Evolutionary conservation across 2,113 vertebrate genomes (phyloP).

Genomic region (Brachypodius melanocephalos): DNA sequence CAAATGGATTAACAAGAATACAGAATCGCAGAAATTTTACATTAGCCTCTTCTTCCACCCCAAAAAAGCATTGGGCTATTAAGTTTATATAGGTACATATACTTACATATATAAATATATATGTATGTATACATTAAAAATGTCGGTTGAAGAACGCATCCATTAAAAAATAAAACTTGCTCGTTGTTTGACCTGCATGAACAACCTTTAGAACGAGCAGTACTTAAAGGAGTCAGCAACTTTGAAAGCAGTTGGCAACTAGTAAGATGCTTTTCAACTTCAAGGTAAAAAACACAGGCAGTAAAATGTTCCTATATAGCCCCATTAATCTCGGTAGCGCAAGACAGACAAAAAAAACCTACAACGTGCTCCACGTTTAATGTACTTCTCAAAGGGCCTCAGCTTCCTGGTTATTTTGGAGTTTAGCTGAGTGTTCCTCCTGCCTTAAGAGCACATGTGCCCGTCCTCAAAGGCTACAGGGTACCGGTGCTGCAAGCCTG

Average conservation of each 20-base stretch:
- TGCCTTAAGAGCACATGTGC: neutral
- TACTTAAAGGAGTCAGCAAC: neutral
- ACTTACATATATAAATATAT: neutral
- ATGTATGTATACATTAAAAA: neutral
- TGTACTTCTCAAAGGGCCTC: neutral
- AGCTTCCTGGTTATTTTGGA: neutral
- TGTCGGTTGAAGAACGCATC: neutral
- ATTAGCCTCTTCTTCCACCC: neutral
- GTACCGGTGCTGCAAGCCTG: neutral
- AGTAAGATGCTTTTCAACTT: neutral
- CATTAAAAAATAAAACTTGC: neutral
- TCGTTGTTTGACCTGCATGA: neutral
- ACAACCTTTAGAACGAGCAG: neutral
- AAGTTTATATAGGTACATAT: neutral
- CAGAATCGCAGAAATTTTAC: rapidly evolving
- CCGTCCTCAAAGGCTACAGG: neutral
- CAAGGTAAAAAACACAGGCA: neutral
- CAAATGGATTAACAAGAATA: neutral
- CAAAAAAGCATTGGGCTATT: neutral
- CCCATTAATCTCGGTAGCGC: neutral
- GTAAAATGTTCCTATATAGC: neutral
- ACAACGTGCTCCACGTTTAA: neutral
- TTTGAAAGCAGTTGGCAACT: neutral
- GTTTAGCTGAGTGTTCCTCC: neutral
- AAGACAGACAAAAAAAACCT: neutral